Evolutionary conservation across 2,888 invertebrate genomes (phyloP), one percentile per base, ranked within the genome.

Genomic region (Cheilosia grossa): DNA sequence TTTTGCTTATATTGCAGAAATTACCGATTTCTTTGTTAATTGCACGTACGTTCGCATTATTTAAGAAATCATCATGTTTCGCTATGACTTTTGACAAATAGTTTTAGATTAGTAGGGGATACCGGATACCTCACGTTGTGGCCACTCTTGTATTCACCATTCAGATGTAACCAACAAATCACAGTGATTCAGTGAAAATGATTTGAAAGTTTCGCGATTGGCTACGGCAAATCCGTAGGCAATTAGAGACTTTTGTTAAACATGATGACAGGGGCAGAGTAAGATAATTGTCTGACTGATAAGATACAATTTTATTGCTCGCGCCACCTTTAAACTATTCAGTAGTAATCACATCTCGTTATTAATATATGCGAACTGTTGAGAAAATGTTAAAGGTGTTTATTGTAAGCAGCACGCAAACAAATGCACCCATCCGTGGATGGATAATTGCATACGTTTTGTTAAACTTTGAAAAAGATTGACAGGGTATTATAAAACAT

Each of bases 1-100:
- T 33, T 56, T 33, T 37, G 47, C 58, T 58, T 33, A 58, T 49
- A 33, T 21, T 44, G 49, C 58, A 58, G 33, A 70, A 70, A 70
- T 70, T 58, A 37, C 27, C 47, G 58, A 24, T 49, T 58, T 21
- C 27, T n/a, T 54, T 49, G 47, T n/a, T 70, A 70, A 70, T 70
- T 70, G 58, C 24, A 37, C 30, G 15, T 15, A 5, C 44, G 49
- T 33, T 70, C 49, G 47, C 37, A 47, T 40, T 9, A 37, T 58
- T 49, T 24, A 37, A 49, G 49, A 70, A 59, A 33, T 40, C 37
- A 24, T 42, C 44, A 21, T 21, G 30, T 49, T 54, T 33, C 10
- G 54, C 27, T 19, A 15, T 15, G 21, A 40, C 47, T 58, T 59
- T 1, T 13, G 19, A 37, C 13, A 10, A 59, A 21, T 58, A 33